Evolutionary conservation across 2,113 vertebrate genomes (phyloP).

Genomic region (Sminthopsis crassicaudata): DNA sequence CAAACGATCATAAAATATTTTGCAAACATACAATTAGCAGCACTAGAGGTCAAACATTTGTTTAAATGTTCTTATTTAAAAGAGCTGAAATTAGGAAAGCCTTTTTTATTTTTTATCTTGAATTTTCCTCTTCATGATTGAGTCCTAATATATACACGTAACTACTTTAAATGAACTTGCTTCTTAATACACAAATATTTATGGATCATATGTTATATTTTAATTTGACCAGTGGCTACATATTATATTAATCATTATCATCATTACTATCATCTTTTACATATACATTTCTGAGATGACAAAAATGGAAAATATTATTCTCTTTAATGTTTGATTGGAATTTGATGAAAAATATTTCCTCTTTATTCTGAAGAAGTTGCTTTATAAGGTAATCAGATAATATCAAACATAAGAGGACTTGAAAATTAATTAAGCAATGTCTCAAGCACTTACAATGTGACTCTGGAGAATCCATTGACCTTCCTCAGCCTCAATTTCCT

Average conservation of each 20-base stretch:
- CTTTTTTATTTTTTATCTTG: not conserved
- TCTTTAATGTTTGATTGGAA: not conserved
- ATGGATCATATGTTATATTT: not conserved
- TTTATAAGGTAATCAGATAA: not conserved
- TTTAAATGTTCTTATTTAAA: not conserved
- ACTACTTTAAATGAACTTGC: not conserved
- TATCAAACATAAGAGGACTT: not conserved
- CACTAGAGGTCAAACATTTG: not conserved
- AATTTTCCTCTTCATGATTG: not conserved
- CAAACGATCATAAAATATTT: not conserved
- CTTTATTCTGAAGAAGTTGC: not conserved
- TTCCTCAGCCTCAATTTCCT: not conserved
- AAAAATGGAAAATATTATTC: slow-evolving; percentile 16
- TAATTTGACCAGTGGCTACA: not conserved
- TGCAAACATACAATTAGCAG: not conserved
- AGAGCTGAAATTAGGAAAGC: not conserved
- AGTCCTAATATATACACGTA: not conserved
- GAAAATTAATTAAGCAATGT: not conserved
- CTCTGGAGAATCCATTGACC: not conserved
- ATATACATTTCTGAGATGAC: not conserved
- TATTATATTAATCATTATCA: not conserved
- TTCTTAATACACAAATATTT: not conserved
- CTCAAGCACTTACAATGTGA: not conserved
- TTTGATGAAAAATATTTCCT: not conserved
- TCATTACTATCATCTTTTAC: not conserved